Evolutionary conservation across 23 tunicate genomes (phyloP).

Genomic region (Phallusia fumigata): DNA sequence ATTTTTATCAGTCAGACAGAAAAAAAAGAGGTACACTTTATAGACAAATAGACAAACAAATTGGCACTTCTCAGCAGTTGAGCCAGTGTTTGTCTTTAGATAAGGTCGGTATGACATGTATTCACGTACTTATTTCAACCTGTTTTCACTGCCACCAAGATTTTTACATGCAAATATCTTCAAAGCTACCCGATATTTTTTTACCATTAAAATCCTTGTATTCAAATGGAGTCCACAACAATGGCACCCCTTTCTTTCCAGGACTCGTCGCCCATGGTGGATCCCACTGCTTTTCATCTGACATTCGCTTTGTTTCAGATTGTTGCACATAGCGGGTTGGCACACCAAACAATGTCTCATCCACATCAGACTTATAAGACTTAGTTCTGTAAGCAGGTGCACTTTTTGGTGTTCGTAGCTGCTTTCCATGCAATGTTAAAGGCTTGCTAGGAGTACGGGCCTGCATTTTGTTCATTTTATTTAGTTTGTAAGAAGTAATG

Average conservation of each 20-base stretch:
- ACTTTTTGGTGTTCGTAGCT: slow-evolving; percentile 33
- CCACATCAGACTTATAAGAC: slow-evolving; percentile 64
- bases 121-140: too few relatives aligned
- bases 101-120: too few relatives aligned
- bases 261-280: slow-evolving; percentile 96
- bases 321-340: slow-evolving; percentile 74
- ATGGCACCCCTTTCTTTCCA: slow-evolving; percentile 67
- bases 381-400: slow-evolving; percentile 58
- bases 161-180: too few relatives aligned
- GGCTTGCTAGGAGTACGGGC: slow-evolving; percentile 24
- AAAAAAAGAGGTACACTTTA: too few relatives aligned
- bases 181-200: too few relatives aligned
- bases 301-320: slow-evolving; percentile 54
- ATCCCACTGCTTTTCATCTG: slow-evolving; percentile 78
- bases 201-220: slow-evolving; percentile 44
- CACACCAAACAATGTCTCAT: slow-evolving; percentile 89
- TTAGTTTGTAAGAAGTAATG: neutral
- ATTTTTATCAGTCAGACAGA: too few relatives aligned
- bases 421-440: slow-evolving; percentile 42
- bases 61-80: too few relatives aligned
- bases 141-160: too few relatives aligned
- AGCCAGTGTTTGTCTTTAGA: too few relatives aligned
- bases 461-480: neutral
- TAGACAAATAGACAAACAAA: too few relatives aligned
- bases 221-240: slow-evolving; percentile 86